phyloP scores from a whole-genome alignment of 2,113 vertebrate genomes.

The Pelusios castaneus region DNA sequence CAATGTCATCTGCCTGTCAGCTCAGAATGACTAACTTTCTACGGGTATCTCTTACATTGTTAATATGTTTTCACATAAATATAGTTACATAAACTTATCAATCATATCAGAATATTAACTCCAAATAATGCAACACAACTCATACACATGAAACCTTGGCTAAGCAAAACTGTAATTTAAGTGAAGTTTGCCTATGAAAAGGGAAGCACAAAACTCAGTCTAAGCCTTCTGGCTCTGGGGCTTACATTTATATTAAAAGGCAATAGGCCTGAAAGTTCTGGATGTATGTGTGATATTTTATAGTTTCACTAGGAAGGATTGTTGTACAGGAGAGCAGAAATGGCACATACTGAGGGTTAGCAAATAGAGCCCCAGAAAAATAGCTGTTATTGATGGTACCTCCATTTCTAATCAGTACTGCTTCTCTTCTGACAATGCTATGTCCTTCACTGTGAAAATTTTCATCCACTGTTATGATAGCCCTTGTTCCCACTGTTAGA shows the following conservation, averaged over 20 bases:
- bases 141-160: background rate
- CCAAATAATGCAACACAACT: background rate
- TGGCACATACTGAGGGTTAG: background rate
- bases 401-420: accelerated
- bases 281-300: background rate
- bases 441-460: background rate
- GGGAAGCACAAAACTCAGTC: too few species aligned
- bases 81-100: background rate
- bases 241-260: background rate
- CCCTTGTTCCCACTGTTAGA: background rate
- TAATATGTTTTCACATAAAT: background rate
- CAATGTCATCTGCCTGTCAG: too few species aligned
- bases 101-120: background rate
- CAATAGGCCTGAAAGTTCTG: background rate
- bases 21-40: too few species aligned
- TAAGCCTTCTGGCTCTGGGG: background rate
- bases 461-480: background rate
- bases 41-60: too few species aligned
- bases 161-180: background rate
- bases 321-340: background rate
- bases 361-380: background rate
- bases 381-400: accelerated
- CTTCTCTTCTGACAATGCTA: background rate
- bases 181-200: background rate
- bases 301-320: background rate